Evolutionary conservation across 92 coral and sea anemone genomes (phyloP), one percentile per base, ranked within the genome.

Genomic region (Siderastrea radians): DNA sequence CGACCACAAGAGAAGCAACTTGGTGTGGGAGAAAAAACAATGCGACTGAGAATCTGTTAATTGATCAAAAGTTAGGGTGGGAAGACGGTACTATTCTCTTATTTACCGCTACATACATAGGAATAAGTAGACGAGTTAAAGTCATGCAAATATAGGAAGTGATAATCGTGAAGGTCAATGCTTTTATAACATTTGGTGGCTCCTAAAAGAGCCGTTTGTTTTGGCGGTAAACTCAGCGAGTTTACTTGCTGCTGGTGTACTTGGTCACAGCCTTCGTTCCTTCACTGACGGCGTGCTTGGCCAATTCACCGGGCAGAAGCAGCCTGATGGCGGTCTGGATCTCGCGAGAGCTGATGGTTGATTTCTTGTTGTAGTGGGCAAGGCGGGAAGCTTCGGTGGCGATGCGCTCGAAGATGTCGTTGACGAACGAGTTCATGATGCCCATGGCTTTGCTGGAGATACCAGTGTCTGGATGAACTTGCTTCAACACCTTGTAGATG

Each of bases 161-260:
- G 38, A 26, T 26, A 26, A 26, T 26, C 38, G 38, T 5, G 54
- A 43, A 45, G 69, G 69, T 61, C 68, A 77, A 45, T 73, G 63
- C 73, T 74, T 84, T 84, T 49, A 17, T 8, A 49, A 74, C 62
- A 89, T 92, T 79, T 92, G 90, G 95, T 26, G 95, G 95, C 95
- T 92, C 95, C 95, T 89, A 92, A 92, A 92, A 87, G 95, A 92
- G 93, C 93, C 93, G 93, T 92, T 89, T 76, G 70, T 87, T 87
- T 87, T 86, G 60, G 88, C 72, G 79, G 79, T 9, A 75, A 75
- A 75, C 79, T 53, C 79, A 71, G 58, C n/a, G 64, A 83, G 87
- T 94, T 94, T 94, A 94, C 94, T 94, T 94, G 97, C 97, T 94
- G 97, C 97, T 94, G 82, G 97, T 94, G 92, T 94, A 94, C 89